Evolutionary conservation across 2,797 vertebrate genomes (phyloP), one percentile per base, ranked within the genome.

Genomic region (Sparus aurata): DNA sequence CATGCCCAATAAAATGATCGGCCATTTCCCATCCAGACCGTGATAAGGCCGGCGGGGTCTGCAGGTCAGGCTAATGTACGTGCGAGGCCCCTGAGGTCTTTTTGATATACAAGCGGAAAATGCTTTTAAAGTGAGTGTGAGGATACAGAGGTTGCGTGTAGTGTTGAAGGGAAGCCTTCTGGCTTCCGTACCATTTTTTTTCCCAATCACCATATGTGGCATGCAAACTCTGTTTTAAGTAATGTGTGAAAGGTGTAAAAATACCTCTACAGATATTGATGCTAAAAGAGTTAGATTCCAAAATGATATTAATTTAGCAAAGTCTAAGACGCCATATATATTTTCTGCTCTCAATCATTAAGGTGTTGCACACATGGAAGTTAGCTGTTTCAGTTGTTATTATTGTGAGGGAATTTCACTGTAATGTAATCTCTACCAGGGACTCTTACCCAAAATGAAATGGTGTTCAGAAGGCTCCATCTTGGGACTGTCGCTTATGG

Each of bases 381-480:
- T 27, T 1, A 60, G 16, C 4, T 13, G 22, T 53, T 52, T 30
- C 4, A 50, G 1, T 30, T 61, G 13, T 69, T 16, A 13, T 57
- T n/a, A 3, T 62, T 68, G 27, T 66, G 41, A 23, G 57, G 17
- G 22, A 43, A 38, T 63, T 50, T 65, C 11, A 53, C 27, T 80
- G 1, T 61, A 1, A 41, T 76, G 12, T 65, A 0, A 43, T 49
- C 25, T 78, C 58, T 23, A 76, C 20, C 93, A 99, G 98, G 98
- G 49, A 99, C 98, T 34, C 97, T 99, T 0, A 99, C 98, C 0
- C 98, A 98, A 89, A 99, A 99, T 0, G 98, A 99, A 94, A 99
- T 99, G 98, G 97, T 99, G 83, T 99, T 99, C 93, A 96, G 98
- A 58, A 94, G 98, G 0, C 97, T 99, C 20, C 98, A 99, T 62